A percentile compares a stretch with the other conserved stretches of the same genome.
phyloP scores from a whole-genome alignment of 2,888 invertebrate genomes.

The Epinotia bilunana region DNA sequence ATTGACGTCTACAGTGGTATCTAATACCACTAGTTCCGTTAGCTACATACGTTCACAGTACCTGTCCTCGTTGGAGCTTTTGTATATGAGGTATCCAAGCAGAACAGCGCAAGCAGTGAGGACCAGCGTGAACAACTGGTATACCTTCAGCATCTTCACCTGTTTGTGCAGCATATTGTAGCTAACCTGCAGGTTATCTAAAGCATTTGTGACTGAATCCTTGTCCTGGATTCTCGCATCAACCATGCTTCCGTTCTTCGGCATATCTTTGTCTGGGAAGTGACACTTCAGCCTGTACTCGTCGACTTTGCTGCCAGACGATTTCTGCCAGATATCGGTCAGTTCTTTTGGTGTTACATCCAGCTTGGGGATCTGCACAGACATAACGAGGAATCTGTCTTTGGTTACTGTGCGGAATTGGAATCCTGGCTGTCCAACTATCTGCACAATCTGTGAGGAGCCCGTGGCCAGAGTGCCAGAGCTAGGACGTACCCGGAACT shows the following conservation, averaged over 20 bases:
- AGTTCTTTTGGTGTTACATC: conserved; percentile 86
- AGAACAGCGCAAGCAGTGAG: conserved; percentile 65
- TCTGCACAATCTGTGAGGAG: conserved; percentile 86
- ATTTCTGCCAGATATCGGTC: conserved; percentile 89
- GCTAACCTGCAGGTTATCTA: conserved; percentile 69
- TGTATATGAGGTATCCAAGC: conserved; percentile 68
- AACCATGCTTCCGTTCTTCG: conserved; percentile 64
- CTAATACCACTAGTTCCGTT: conserved; percentile 64
- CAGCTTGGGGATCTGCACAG: conserved; percentile 86
- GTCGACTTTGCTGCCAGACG: conserved; percentile 85
- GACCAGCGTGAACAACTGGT: conserved; percentile 67
- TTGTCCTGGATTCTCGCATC: conserved; percentile 83
- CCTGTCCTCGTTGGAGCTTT: conserved; percentile 59
- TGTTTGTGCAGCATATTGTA: conserved; percentile 66
- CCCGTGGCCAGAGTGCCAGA: conserved; percentile 89
- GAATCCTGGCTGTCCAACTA: conserved; percentile 90
- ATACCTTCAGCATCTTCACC: conserved; percentile 65
- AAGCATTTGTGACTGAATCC: conserved; percentile 90
- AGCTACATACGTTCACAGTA: conserved; percentile 76
- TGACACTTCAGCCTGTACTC: conserved; percentile 90
- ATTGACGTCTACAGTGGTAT: conserved; percentile 62
- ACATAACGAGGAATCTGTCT: conserved; percentile 96
- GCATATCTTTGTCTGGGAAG: conserved; percentile 77
- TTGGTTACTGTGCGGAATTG: conserved; percentile 87
- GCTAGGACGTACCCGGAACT: conserved; percentile 96